phyloP scores from a whole-genome alignment of 2,888 invertebrate genomes.

The Eulithis testata region DNA sequence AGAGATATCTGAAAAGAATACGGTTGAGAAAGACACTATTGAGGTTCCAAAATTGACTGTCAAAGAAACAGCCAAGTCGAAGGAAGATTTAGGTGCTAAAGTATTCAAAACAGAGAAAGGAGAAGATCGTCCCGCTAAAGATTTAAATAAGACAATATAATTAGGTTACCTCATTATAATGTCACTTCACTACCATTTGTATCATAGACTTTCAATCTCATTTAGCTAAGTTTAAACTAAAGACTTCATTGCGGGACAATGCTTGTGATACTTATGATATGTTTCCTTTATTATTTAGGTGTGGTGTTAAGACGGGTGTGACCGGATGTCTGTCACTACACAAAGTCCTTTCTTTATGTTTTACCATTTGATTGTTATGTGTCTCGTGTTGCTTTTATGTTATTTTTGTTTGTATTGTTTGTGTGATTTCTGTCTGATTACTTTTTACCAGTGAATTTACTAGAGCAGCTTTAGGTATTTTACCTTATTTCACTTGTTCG shows the following conservation, averaged over 20 bases:
- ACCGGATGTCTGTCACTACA: constrained; percentile 5
- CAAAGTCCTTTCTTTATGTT: constrained; percentile 14
- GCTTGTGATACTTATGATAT: constrained; percentile 40
- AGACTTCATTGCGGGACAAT: constrained; percentile 39
- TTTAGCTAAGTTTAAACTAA: constrained; percentile 37
- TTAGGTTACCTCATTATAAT: constrained; percentile 7
- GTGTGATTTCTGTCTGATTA: constrained; percentile 13
- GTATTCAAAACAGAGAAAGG: constrained; percentile 4
- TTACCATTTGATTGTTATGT: constrained; percentile 25
- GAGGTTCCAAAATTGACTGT: constrained; percentile 10
- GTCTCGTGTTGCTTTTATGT: constrained; percentile 6
- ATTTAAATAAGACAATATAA: constrained; percentile 30
- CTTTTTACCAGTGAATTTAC: constrained; percentile 8
- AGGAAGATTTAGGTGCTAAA: constrained; percentile 18
- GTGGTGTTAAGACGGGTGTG: neutral
- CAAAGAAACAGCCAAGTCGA: constrained; percentile 21
- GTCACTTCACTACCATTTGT: constrained; percentile 39
- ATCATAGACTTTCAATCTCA: constrained; percentile 40
- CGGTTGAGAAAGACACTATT: constrained; percentile 10
- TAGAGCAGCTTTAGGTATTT: neutral
- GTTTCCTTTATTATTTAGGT: constrained; percentile 24
- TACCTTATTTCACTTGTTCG: neutral
- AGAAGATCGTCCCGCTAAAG: constrained; percentile 9
- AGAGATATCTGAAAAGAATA: constrained; percentile 1
- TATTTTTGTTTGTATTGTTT: constrained; percentile 12